phyloP scores from a whole-genome alignment of 1,140 invertebrate genomes.

The Himalopsyche phryganea region DNA sequence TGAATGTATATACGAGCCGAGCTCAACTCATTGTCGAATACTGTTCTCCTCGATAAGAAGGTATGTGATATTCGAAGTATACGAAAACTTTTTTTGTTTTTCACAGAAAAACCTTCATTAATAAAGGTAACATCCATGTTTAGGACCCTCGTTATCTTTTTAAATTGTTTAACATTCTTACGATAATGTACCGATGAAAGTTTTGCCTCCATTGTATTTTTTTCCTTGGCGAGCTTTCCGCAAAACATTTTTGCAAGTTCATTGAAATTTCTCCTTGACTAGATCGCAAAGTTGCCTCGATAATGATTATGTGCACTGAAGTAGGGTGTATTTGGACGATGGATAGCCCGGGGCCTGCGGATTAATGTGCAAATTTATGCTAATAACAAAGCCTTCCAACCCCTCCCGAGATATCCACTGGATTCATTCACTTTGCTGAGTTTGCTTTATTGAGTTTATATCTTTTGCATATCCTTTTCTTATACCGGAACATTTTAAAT shows the following conservation, averaged over 20 bases:
- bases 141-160: too few relatives aligned
- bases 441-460: slow-evolving; percentile 25
- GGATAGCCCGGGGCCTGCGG: slow-evolving; percentile 7
- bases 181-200: too few relatives aligned
- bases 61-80: too few relatives aligned
- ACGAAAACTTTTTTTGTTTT: too few relatives aligned
- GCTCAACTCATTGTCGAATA: too few relatives aligned
- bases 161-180: too few relatives aligned
- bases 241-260: slow-evolving; percentile 4
- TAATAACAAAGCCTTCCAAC: slow-evolving; percentile 20
- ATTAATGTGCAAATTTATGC: slow-evolving; percentile 29
- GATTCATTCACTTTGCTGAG: slow-evolving; percentile 9
- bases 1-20: too few relatives aligned
- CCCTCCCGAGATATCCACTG: slow-evolving; percentile 10
- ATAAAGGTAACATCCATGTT: too few relatives aligned
- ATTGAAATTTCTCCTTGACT: neutral
- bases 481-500: too few relatives aligned
- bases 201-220: too few relatives aligned
- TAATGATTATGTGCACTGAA: neutral
- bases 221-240: neutral
- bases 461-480: slow-evolving; percentile 17
- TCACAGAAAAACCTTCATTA: too few relatives aligned
- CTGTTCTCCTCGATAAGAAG: too few relatives aligned
- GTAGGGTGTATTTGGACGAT: slow-evolving; percentile 1
- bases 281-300: neutral